phyloP scores from a whole-genome alignment of 2,797 vertebrate genomes.

The Scolopax bukidnonensis region DNA sequence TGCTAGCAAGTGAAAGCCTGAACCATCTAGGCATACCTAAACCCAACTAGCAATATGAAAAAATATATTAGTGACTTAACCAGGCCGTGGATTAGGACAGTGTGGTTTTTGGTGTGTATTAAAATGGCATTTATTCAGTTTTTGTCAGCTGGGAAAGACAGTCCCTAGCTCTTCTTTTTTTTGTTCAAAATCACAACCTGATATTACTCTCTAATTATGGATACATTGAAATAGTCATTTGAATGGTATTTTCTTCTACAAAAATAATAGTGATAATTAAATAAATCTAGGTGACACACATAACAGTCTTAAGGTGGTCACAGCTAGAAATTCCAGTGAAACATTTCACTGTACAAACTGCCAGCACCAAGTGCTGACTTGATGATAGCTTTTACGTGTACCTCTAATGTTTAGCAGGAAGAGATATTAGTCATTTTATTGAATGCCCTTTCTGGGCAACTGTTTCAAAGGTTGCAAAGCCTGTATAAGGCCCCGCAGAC shows the following conservation, averaged over 20 bases:
- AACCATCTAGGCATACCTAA: not conserved
- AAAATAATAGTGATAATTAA: not conserved
- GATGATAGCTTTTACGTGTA: constrained; percentile 5
- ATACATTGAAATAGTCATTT: not conserved
- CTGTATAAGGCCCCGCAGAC: not conserved
- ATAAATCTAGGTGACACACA: not conserved
- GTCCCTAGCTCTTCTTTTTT: not conserved
- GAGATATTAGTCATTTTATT: constrained; percentile 22
- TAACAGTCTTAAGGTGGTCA: not conserved
- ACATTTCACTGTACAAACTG: constrained; percentile 31
- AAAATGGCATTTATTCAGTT: not conserved
- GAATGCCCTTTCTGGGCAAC: constrained; percentile 12
- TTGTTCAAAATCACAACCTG: not conserved
- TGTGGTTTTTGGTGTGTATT: not conserved
- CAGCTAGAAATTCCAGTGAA: not conserved
- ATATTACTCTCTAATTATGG: not conserved
- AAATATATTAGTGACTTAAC: not conserved
- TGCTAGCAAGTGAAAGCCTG: not conserved
- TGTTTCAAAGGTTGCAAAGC: not conserved
- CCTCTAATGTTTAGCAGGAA: constrained; percentile 50
- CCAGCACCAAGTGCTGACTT: constrained; percentile 38
- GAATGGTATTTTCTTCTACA: not conserved
- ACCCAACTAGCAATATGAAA: not conserved
- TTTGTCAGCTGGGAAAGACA: not conserved
- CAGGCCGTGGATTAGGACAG: not conserved